Evolutionary conservation across 2,797 vertebrate species (phyloP).

Genomic region (Diplodus sargus): DNA sequence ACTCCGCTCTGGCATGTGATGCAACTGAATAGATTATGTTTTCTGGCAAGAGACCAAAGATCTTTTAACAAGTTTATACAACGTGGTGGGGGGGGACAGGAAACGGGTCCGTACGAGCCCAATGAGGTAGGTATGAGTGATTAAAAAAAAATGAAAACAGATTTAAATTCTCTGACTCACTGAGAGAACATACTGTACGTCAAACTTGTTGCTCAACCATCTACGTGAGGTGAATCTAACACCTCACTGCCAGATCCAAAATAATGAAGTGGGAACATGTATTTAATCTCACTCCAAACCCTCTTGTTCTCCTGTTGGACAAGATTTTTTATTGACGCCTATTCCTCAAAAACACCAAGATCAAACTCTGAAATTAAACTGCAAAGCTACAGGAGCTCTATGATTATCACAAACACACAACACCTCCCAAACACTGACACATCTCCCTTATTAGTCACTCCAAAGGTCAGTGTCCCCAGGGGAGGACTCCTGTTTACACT

Average conservation of each 20-base stretch:
- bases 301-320: no score
- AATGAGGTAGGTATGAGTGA: background rate
- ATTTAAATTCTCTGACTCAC: background rate
- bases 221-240: no score
- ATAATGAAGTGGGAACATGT: conserved; percentile 9
- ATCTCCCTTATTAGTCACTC: no score
- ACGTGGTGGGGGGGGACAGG: no score
- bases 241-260: fast-evolving
- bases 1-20: background rate
- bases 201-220: background rate
- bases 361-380: background rate
- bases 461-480: background rate
- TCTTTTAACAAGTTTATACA: background rate
- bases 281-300: background rate
- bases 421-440: no score
- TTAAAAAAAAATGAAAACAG: background rate
- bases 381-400: background rate
- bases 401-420: background rate
- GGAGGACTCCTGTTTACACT: background rate
- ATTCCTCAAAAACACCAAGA: background rate
- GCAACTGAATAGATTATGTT: background rate
- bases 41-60: background rate
- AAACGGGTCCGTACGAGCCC: background rate
- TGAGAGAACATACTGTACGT: background rate
- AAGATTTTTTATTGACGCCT: background rate